Percentiles rank a stretch among this genome's conserved stretches.
Evolutionary conservation across 2,888 invertebrate genomes (phyloP).

Genomic region (Galeopsomyia nigrocyanea): DNA sequence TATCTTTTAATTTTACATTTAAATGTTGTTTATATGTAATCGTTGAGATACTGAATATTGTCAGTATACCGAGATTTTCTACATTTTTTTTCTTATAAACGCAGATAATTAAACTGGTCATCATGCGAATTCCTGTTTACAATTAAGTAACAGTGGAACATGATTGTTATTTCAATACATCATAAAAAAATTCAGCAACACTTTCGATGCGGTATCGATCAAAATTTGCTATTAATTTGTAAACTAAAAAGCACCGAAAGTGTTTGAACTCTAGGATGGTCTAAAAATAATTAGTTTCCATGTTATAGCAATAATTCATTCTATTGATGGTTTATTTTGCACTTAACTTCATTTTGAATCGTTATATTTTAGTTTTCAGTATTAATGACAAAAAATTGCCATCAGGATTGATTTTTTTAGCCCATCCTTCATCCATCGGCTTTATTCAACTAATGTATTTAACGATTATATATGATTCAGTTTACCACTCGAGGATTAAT

Average conservation of each 20-base stretch:
- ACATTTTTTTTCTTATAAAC: slow-evolving; percentile 6
- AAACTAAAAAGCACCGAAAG: too few relatives aligned
- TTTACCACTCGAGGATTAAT: slow-evolving; percentile 40
- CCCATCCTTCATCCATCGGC: slow-evolving; percentile 16
- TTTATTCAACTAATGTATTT: slow-evolving; percentile 25
- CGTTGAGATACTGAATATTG: slow-evolving; percentile 19
- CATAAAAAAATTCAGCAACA: slow-evolving; percentile 31
- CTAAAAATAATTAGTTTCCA: slow-evolving; percentile 18
- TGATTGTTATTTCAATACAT: slow-evolving; percentile 21
- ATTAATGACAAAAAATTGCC: not conserved
- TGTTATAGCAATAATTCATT: slow-evolving; percentile 14
- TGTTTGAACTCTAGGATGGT: slow-evolving; percentile 11
- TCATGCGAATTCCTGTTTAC: slow-evolving; percentile 19
- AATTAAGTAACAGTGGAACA: not conserved
- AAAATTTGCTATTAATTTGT: too few relatives aligned
- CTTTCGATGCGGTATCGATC: not conserved
- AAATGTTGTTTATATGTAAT: slow-evolving; percentile 37
- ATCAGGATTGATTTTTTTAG: slow-evolving; percentile 19
- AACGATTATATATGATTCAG: slow-evolving; percentile 24
- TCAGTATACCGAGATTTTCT: slow-evolving; percentile 9
- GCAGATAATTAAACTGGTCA: slow-evolving; percentile 30
- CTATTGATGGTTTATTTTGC: not conserved
- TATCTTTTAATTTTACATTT: slow-evolving; percentile 34
- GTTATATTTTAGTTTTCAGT: not conserved
- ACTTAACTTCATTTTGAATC: not conserved